These are phyloP conservation scores for human (Homo sapiens) DNA, from an alignment of 2,113 vertebrate genomes.

Conservation along the genomic window GRCh38 chr2:232611501-232612000, in stretches of 20 bases:
- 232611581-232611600: background rate
- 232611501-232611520: rapidly evolving
- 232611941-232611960: too few species aligned
- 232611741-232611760: background rate
- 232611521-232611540: rapidly evolving
- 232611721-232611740: background rate
- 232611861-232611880: too few species aligned
- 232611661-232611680: rapidly evolving
- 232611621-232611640: background rate
- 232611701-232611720: background rate
- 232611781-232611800: background rate
- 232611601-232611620: background rate
- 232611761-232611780: rapidly evolving
- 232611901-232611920: background rate
- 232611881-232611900: background rate
- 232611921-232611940: background rate
- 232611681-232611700: background rate
- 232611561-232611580: background rate
- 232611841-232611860: rapidly evolving
- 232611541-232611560: rapidly evolving
- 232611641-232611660: background rate
- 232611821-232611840: background rate
- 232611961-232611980: background rate
- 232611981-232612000: background rate
- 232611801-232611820: background rate